Percentiles rank a stretch among this genome's conserved stretches.
Evolutionary conservation across 2,113 vertebrate species (phyloP).

Genomic region (Semnopithecus entellus): DNA sequence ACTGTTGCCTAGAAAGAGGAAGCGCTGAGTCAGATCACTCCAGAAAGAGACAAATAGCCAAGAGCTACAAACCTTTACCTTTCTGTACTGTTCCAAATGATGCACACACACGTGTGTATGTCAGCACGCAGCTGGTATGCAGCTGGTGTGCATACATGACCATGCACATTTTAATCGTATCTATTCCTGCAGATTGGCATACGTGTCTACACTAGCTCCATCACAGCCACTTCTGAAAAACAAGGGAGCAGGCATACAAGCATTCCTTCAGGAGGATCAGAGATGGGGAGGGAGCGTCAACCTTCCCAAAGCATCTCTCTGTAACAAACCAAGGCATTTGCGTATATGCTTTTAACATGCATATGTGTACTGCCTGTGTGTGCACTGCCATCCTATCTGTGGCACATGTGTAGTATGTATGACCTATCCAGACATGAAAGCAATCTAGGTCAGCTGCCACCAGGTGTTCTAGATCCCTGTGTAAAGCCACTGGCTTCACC

Average conservation of each 20-base stretch:
- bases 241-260: not conserved
- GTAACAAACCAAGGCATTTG: not conserved
- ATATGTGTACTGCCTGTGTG: not conserved
- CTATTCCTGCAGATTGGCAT: not conserved
- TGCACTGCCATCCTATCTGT: not conserved
- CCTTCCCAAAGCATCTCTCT: not conserved
- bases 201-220: not conserved
- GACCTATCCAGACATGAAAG: not conserved
- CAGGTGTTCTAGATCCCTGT: not conserved
- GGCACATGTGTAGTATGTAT: not conserved
- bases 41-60: not conserved
- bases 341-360: fast-evolving
- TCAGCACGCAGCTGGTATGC: not conserved
- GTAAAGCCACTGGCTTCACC: not conserved
- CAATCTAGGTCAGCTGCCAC: not conserved
- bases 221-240: not conserved
- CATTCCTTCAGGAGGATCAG: not conserved
- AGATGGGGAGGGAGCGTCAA: no score
- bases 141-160: not conserved
- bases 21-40: not conserved
- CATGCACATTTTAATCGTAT: not conserved
- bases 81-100: not conserved
- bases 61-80: not conserved
- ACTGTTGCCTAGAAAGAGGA: not conserved
- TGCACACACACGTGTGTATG: not conserved